Percentiles rank a stretch among this genome's conserved stretches.
phyloP scores from a whole-genome alignment of 2,113 vertebrate genomes.

The Vireo altiloquus region DNA sequence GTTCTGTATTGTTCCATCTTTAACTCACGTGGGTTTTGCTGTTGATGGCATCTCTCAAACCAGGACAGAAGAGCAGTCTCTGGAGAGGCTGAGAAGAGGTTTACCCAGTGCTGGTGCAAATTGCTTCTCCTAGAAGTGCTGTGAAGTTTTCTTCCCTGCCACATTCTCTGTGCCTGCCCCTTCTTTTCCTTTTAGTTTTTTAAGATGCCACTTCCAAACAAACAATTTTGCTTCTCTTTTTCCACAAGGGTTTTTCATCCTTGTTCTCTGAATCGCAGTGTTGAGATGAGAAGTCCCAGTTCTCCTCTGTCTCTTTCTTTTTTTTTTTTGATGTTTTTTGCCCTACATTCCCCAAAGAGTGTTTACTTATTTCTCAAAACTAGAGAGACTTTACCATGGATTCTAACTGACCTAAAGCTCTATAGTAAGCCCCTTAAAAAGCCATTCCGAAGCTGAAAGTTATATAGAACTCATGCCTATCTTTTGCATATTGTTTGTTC shows the following conservation, averaged over 20 bases:
- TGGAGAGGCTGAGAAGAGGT: not conserved
- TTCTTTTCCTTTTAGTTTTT: not conserved
- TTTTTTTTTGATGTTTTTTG: not conserved
- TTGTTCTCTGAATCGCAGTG: not conserved
- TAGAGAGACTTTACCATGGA: not conserved
- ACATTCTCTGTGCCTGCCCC: not conserved
- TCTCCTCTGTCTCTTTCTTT: not conserved
- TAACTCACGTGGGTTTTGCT: not conserved
- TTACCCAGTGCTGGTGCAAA: not conserved
- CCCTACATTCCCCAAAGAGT: not conserved
- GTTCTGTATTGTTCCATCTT: not conserved
- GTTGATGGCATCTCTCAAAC: not conserved
- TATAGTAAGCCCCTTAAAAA: not conserved
- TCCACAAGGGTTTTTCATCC: not conserved
- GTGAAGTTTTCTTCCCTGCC: not conserved
- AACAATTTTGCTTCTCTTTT: not conserved
- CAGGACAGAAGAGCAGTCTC: not conserved
- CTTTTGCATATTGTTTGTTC: conserved; percentile 43
- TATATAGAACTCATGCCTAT: not conserved
- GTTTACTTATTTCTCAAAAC: not conserved
- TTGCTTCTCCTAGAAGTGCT: not conserved
- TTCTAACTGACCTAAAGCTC: not conserved
- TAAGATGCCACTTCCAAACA: not conserved
- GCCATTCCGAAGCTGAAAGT: not conserved
- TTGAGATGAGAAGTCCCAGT: not conserved